Base-by-base conservation (phyloP, 2,113 vertebrate species). In the Seriola aureovittata region DNA sequence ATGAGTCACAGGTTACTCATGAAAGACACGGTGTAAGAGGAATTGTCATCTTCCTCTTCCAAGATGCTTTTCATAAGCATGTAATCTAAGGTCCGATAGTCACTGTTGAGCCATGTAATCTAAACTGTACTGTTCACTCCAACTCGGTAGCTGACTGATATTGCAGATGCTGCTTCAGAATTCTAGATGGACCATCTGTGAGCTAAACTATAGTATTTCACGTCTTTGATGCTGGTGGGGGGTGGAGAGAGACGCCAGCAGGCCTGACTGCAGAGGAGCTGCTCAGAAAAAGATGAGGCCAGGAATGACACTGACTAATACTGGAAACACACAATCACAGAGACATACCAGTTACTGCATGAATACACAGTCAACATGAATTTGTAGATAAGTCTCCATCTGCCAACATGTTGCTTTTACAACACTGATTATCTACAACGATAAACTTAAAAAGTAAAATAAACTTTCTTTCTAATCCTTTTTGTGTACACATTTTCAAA, bases 171-270 rank as follows among this genome's bases (percentile, higher is more conserved):
- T 80, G 70, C 48, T 76, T 64, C 63, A 67, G 81, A 77, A 85
- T 42, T 67, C 38, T 74, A 50, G 62, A 76, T 74, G 72, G 73
- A 68, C 81, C 85, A 86, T 83, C 80, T 90, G 89, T 71, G 78
- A 85, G 71, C 64, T 74, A 70, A 85, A 83, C 85, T 87, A 57
- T 75, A 65, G 32, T 21, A 46, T 84, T 89, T 71, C 64, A 52
- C 5, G n/a, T 60, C 73, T 85, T 89, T 91, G 85, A 89, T 90
- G 79, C 74, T 34, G 65, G 59, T 74, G 70, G 78, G 88, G 73
- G 75, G 66, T 70, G 25, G 59, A 81, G 63, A 73, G 23, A 25
- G 38, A 82, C 42, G 59, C 70, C 78, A 86, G 67, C 67, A 85
- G 79, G 80, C 32, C 75, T 66, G 71, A 74, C 68, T 57, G 36